These are phyloP conservation scores for Myotis yumanensis DNA, from an alignment of 2,113 vertebrate species.

Conservation along the genomic window DNA sequence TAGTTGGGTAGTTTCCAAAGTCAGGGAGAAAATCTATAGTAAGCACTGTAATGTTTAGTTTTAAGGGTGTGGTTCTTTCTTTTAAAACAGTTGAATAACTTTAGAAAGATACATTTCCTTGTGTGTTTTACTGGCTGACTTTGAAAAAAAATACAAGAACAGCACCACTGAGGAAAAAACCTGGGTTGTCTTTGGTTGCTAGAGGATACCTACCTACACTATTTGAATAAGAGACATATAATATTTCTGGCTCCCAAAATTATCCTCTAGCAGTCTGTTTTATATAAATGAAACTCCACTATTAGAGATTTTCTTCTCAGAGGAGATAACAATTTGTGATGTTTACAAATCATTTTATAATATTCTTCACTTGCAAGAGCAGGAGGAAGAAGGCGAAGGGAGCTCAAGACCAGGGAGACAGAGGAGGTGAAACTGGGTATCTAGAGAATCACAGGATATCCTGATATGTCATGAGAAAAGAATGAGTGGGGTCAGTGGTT, in stretches of 20 bases:
- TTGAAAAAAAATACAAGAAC: neutral
- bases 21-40: constrained; percentile 23
- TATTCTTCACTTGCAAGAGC: neutral
- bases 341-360: neutral
- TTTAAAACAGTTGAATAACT: constrained; percentile 55
- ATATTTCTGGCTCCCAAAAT: constrained; percentile 32
- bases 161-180: constrained; percentile 20
- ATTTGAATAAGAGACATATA: neutral
- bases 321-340: neutral
- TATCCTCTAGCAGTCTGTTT: neutral
- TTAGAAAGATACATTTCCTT: constrained; percentile 51
- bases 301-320: neutral
- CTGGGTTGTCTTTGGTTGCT: neutral
- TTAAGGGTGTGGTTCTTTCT: constrained; percentile 58
- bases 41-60: constrained; percentile 49
- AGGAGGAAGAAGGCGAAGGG: neutral
- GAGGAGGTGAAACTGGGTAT: neutral
- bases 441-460: neutral
- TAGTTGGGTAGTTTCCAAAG: constrained; percentile 62
- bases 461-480: neutral
- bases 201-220: neutral
- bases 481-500: neutral
- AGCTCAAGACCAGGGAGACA: neutral
- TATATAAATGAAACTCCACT: neutral
- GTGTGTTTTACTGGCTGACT: neutral